These are phyloP conservation scores for Bradypodion pumilum DNA, from an alignment of 2,797 vertebrate genomes.

Conservation along the genomic window DNA sequence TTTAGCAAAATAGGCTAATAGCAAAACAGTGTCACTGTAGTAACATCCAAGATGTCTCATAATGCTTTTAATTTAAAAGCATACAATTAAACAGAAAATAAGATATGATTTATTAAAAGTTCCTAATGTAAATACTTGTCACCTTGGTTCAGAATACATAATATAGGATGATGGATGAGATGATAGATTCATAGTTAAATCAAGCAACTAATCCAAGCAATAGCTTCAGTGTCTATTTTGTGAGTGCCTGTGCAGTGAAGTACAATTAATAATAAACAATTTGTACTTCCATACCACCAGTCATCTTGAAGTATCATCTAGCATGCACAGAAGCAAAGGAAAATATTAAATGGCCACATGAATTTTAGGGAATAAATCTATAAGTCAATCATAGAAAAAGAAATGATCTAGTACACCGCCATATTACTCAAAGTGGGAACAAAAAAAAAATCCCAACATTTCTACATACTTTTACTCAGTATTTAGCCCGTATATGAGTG, in stretches of 20 bases:
- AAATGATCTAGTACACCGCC: background rate
- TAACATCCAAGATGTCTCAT: slow-evolving; percentile 32
- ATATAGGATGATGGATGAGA: slow-evolving; percentile 48
- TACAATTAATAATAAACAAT: slow-evolving; percentile 26
- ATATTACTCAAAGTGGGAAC: background rate
- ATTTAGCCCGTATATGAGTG: background rate
- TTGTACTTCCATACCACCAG: slow-evolving; percentile 24
- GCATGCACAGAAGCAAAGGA: background rate
- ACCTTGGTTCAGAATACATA: slow-evolving; percentile 55
- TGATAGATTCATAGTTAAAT: slow-evolving; percentile 56
- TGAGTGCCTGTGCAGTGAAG: slow-evolving; percentile 45
- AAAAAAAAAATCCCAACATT: background rate
- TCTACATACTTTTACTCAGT: background rate
- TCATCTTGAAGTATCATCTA: background rate
- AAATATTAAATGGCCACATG: background rate
- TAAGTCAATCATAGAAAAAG: background rate
- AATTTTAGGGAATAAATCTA: background rate
- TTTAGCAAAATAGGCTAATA: slow-evolving; percentile 38
- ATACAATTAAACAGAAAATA: slow-evolving; percentile 67
- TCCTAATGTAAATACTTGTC: slow-evolving; percentile 62
- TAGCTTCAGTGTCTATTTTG: slow-evolving; percentile 19
- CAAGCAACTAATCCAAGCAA: slow-evolving; percentile 57
- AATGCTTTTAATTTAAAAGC: slow-evolving; percentile 65
- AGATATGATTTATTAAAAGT: slow-evolving; percentile 68
- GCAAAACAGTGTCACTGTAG: slow-evolving; percentile 48